Percentiles rank a stretch among this genome's conserved stretches.
These are phyloP conservation scores for Amorpha juglandis DNA, from an alignment of 2,888 invertebrate species.

Conservation along the genomic window DNA sequence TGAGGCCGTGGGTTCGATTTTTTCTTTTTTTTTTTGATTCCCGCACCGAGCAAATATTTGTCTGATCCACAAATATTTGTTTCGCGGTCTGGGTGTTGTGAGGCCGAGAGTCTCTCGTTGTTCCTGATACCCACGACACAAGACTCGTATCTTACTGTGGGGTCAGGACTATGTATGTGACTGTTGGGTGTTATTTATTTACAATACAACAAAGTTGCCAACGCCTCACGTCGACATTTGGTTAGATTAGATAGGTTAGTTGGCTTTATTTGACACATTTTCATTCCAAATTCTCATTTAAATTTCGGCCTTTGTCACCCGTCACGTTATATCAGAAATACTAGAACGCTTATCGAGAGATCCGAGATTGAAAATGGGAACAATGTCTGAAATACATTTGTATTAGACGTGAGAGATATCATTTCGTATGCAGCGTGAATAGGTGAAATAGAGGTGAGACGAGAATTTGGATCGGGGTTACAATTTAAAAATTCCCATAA, in stretches of 20 bases:
- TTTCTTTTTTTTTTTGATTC: too few species aligned
- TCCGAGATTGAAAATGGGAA: neutral
- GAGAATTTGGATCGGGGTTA: neutral
- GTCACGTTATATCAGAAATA: constrained; percentile 9
- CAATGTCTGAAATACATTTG: neutral
- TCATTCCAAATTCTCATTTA: neutral
- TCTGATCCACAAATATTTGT: too few species aligned
- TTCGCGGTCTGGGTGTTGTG: too few species aligned
- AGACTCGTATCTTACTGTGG: too few species aligned
- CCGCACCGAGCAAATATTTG: too few species aligned
- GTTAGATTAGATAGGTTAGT: neutral
- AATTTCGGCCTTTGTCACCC: neutral
- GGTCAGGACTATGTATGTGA: too few species aligned
- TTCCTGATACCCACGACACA: too few species aligned
- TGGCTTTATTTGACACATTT: neutral
- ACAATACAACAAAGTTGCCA: too few species aligned
- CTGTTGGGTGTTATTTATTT: too few species aligned
- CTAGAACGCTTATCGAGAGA: constrained; percentile 1
- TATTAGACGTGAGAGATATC: neutral
- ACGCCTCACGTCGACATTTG: too few species aligned
- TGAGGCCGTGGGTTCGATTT: too few species aligned
- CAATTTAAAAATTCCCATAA: neutral
- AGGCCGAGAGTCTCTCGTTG: too few species aligned
- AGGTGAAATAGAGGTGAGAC: neutral
- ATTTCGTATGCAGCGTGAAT: neutral